Evolutionary conservation across 2,113 vertebrate species (phyloP).

Genomic region (Ceyx melanurus): DNA sequence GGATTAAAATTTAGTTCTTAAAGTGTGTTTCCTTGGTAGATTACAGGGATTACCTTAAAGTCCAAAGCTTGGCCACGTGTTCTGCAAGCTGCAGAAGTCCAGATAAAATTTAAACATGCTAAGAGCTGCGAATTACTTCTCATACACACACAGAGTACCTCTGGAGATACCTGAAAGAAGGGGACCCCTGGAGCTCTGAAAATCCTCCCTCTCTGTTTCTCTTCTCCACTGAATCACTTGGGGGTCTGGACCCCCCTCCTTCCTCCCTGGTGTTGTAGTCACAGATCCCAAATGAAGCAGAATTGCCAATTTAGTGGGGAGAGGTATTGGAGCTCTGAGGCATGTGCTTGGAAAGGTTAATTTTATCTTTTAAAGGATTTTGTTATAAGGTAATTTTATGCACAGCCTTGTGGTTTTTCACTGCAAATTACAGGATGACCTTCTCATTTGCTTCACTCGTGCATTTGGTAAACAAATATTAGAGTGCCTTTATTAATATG

Average conservation of each 20-base stretch:
- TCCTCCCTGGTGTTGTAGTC: not conserved
- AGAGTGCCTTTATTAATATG: conserved; percentile 53
- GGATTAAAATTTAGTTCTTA: conserved; percentile 1
- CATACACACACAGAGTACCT: not conserved
- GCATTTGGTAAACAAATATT: conserved; percentile 53
- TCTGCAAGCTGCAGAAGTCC: not conserved
- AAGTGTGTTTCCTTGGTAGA: conserved; percentile 22
- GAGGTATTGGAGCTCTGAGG: not conserved
- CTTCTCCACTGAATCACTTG: not conserved
- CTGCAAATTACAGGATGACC: conserved; percentile 42
- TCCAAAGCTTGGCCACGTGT: not conserved
- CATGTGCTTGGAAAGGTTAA: conserved; percentile 40
- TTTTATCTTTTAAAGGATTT: conserved; percentile 62
- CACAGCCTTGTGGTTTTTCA: conserved; percentile 39
- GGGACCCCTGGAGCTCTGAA: not conserved
- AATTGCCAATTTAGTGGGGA: not conserved
- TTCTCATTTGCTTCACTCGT: conserved; percentile 46
- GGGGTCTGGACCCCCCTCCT: not conserved
- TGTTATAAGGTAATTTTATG: conserved; percentile 40
- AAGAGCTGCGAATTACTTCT: not conserved
- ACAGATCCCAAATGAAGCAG: not conserved
- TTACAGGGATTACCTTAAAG: not conserved
- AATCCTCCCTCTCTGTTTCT: not conserved
- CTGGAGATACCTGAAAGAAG: not conserved
- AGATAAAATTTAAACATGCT: not conserved